A percentile compares a stretch with the other conserved stretches of the same genome.
phyloP scores from a whole-genome alignment of 64 coral and sea anemone species.

The Hydrozoanthus tunicans region DNA sequence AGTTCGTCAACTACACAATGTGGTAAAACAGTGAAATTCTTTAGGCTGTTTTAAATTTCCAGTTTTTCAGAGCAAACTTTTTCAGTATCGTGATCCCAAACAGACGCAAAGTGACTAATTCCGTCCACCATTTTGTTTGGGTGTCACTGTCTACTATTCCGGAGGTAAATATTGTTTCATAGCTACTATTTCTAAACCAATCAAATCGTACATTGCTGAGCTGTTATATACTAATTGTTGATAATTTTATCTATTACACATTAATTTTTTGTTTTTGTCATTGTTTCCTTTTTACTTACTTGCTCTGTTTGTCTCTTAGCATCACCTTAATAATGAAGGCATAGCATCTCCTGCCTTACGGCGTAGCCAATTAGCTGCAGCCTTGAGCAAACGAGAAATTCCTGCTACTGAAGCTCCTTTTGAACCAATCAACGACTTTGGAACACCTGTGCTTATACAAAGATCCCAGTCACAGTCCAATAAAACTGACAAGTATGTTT shows the following conservation, averaged over 20 bases:
- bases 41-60: too few relatives aligned
- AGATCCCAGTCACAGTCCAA: constrained; percentile 54
- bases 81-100: too few relatives aligned
- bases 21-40: too few relatives aligned
- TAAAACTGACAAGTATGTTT: constrained; percentile 13
- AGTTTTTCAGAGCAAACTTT: too few relatives aligned
- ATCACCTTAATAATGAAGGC: constrained; percentile 85
- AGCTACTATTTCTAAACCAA: neutral
- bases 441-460: constrained; percentile 36
- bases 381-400: constrained; percentile 86
- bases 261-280: neutral
- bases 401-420: constrained; percentile 79
- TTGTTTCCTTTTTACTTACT: neutral
- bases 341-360: constrained; percentile 78
- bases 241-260: neutral
- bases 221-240: neutral
- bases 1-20: too few relatives aligned
- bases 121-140: too few relatives aligned
- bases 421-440: constrained; percentile 86
- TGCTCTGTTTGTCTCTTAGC: constrained; percentile 42
- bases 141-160: too few relatives aligned
- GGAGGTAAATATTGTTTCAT: neutral
- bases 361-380: constrained; percentile 83
- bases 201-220: neutral
- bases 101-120: too few relatives aligned